phyloP scores from a whole-genome alignment of 2,113 vertebrate genomes.

The Neodon shergylaensis region DNA sequence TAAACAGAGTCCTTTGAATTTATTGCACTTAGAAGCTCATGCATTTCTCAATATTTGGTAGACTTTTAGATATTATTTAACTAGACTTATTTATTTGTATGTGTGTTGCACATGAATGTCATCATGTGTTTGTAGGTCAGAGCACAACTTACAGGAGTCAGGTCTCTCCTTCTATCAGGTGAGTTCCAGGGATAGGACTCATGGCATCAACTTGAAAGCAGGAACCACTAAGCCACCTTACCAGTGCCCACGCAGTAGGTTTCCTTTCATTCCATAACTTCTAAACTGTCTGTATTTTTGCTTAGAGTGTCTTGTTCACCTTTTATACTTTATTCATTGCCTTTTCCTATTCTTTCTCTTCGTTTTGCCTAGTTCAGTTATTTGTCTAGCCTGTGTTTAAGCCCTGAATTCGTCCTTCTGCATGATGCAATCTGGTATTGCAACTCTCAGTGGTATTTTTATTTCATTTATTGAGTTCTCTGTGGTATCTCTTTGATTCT shows the following conservation, averaged over 20 bases:
- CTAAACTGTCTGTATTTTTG: neutral
- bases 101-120: no score
- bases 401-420: neutral
- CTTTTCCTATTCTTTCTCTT: neutral
- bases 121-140: neutral
- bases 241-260: neutral
- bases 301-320: neutral
- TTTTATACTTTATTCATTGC: neutral
- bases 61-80: neutral
- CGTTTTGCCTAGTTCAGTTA: neutral
- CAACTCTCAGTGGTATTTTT: neutral
- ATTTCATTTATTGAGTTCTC: neutral
- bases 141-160: neutral
- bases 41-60: neutral
- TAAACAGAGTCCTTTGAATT: neutral
- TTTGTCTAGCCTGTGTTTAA: neutral
- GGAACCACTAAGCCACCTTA: neutral
- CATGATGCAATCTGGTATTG: neutral
- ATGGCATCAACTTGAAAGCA: neutral
- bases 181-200: neutral
- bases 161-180: neutral
- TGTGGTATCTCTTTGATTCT: neutral
- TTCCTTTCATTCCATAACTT: neutral
- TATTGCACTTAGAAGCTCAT: neutral
- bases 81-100: neutral